Evolutionary conservation across 2,113 vertebrate genomes (phyloP).

Genomic region (Dromas ardeola): DNA sequence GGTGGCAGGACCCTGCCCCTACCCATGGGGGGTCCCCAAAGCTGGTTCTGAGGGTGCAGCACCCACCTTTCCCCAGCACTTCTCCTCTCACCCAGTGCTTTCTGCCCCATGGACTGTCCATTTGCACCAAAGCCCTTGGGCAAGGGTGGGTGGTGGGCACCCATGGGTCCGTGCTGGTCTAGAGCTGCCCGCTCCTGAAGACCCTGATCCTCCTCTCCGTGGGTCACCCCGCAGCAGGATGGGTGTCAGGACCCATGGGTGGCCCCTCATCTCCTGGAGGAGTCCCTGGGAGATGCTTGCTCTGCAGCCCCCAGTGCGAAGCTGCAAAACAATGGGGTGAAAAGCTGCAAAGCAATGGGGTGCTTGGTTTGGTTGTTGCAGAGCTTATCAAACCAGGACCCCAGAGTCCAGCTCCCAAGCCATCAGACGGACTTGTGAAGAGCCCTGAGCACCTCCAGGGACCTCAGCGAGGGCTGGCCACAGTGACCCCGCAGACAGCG

Average conservation of each 20-base stretch:
- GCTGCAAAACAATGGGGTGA: too few relatives aligned
- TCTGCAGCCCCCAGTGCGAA: not conserved
- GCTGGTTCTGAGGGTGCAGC: not conserved
- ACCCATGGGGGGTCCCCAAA: fast-evolving
- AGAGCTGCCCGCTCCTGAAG: not conserved
- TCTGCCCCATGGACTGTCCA: not conserved
- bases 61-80: fast-evolving
- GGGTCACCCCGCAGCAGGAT: not conserved
- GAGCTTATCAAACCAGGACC: not conserved
- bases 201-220: not conserved
- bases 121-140: not conserved
- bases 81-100: not conserved
- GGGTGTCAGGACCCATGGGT: not conserved
- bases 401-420: not conserved
- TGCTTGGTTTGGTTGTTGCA: fast-evolving
- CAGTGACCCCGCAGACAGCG: fast-evolving
- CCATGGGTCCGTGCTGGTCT: fast-evolving
- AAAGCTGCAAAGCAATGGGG: not conserved
- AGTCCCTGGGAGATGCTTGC: not conserved
- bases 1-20: fast-evolving
- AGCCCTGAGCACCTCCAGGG: not conserved
- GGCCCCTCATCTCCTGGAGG: fast-evolving
- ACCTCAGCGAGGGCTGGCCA: not conserved
- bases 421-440: not conserved
- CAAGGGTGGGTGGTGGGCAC: not conserved